Evolutionary conservation across 2,888 invertebrate genomes (phyloP).

Genomic region (Ormyrus thymus): DNA sequence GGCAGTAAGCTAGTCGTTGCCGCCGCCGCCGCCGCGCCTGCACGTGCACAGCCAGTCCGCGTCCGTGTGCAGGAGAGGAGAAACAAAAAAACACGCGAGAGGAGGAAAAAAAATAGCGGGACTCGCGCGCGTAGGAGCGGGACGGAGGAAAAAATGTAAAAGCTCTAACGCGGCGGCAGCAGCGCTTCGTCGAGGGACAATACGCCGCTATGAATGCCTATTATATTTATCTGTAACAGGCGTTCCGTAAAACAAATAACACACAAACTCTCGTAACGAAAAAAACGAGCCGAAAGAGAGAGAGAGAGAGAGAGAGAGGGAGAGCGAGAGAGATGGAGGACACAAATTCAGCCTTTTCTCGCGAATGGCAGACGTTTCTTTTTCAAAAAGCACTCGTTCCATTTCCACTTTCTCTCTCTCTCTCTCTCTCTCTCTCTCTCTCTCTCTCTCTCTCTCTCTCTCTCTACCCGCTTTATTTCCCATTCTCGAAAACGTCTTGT

Average conservation of each 20-base stretch:
- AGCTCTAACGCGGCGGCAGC: slow-evolving; percentile 66
- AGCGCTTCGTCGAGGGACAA: slow-evolving; percentile 73
- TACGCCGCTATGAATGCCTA: slow-evolving; percentile 74
- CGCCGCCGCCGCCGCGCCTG: background rate
- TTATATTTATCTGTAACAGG: slow-evolving; percentile 75
- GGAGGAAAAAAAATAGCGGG: slow-evolving; percentile 60
- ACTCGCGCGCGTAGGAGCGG: slow-evolving; percentile 55
- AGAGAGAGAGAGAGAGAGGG: background rate
- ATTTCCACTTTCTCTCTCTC: background rate
- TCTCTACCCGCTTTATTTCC: slow-evolving; percentile 14
- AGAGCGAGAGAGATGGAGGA: background rate
- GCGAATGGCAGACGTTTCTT: slow-evolving; percentile 28
- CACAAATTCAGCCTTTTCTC: slow-evolving; percentile 37
- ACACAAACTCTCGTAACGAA: slow-evolving; percentile 50
- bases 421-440: background rate
- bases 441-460: background rate
- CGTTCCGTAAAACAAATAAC: slow-evolving; percentile 75
- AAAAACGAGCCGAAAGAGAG: slow-evolving; percentile 27
- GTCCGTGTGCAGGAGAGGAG: slow-evolving; percentile 8
- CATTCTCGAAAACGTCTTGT: slow-evolving; percentile 35
- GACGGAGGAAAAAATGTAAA: slow-evolving; percentile 68
- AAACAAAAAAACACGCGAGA: slow-evolving; percentile 52
- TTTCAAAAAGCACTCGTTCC: slow-evolving; percentile 25
- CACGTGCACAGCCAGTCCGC: slow-evolving; percentile 4
- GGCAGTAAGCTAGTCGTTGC: slow-evolving; percentile 34